Conservation (phyloP, 2,888 invertebrate species). For the Pegoplata infirma region DNA sequence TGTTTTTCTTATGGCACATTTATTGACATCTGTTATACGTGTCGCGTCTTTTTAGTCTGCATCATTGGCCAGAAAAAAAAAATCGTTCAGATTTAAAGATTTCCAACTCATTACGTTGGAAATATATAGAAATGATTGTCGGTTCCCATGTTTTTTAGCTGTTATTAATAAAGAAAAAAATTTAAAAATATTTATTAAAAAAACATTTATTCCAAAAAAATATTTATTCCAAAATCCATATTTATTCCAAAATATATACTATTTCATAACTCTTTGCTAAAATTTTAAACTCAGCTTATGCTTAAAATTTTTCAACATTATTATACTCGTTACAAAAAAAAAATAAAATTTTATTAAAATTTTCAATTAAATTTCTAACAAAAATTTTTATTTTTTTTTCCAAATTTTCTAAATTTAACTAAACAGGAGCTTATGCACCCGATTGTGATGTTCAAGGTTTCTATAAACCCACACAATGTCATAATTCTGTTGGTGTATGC, state of each 20-base stretch:
- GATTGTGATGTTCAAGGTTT: constrained; percentile 92
- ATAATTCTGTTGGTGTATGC: constrained; percentile 91
- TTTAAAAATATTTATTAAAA: too few species aligned
- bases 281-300: constrained; percentile 38
- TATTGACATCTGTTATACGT: too few species aligned
- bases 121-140: too few species aligned
- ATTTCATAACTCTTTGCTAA: constrained; percentile 9
- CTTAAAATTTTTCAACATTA: constrained; percentile 39
- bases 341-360: constrained; percentile 1
- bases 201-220: too few species aligned
- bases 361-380: constrained; percentile 2
- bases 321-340: constrained; percentile 22
- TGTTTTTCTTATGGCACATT: too few species aligned
- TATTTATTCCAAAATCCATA: neutral
- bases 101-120: too few species aligned
- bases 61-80: too few species aligned
- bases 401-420: constrained; percentile 50
- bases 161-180: too few species aligned
- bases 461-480: constrained; percentile 92
- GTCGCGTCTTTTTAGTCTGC: too few species aligned
- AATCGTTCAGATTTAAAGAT: too few species aligned
- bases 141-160: too few species aligned
- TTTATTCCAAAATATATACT: neutral
- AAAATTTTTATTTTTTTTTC: too few species aligned
- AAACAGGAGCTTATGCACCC: constrained; percentile 86